Conservation (phyloP, 2,888 invertebrate genomes). For the Lapara coniferarum region DNA sequence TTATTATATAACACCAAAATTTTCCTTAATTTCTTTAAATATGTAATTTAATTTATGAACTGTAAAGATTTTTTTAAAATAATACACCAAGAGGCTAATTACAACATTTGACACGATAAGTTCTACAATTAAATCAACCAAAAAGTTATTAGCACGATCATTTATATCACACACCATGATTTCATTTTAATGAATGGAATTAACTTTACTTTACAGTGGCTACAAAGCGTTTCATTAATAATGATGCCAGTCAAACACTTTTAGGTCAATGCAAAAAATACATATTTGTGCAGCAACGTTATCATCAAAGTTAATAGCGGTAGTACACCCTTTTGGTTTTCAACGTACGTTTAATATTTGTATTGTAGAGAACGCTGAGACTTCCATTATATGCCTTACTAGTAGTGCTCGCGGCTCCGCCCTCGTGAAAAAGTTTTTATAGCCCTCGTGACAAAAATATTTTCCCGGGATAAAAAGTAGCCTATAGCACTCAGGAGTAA, state of each 20-base stretch:
- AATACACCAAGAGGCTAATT: too few species aligned
- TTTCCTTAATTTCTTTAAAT: too few species aligned
- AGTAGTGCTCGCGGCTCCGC: too few species aligned
- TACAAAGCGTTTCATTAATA: conserved; percentile 18
- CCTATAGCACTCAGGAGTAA: too few species aligned
- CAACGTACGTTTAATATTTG: conserved; percentile 51
- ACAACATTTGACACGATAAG: too few species aligned
- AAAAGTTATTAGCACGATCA: neutral
- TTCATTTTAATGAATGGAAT: conserved; percentile 3
- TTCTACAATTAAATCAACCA: too few species aligned
- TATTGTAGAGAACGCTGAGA: conserved; percentile 41
- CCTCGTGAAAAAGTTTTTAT: too few species aligned
- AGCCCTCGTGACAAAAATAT: too few species aligned
- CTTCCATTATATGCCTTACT: neutral
- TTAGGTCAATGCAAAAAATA: conserved; percentile 34
- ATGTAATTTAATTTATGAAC: too few species aligned
- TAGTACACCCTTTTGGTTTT: conserved; percentile 50
- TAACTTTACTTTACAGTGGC: neutral
- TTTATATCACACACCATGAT: neutral
- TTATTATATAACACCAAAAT: too few species aligned
- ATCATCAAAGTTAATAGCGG: conserved; percentile 62
- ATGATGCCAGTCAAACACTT: conserved; percentile 16
- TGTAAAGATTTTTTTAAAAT: too few species aligned
- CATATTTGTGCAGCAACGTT: conserved; percentile 40
- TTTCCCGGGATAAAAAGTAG: too few species aligned